These are phyloP conservation scores for Micrasema minimum DNA, from an alignment of 1,140 invertebrate genomes.

Conservation along the genomic window DNA sequence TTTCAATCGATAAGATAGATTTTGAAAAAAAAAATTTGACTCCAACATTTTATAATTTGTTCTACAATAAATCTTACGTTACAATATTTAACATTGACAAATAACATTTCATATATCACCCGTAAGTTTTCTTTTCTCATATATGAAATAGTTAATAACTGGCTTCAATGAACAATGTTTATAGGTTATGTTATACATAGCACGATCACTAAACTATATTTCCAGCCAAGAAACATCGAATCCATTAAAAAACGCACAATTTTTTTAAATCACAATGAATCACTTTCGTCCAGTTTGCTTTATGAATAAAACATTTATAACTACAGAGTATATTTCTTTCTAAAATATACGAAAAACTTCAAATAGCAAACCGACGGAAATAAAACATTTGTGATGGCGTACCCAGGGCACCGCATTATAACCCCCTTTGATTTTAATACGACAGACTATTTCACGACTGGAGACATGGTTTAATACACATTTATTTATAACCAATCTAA, in stretches of 20 bases:
- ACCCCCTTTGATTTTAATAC: constrained; percentile 6
- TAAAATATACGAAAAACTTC: constrained; percentile 19
- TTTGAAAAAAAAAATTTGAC: constrained; percentile 45
- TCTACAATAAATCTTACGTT: constrained; percentile 51
- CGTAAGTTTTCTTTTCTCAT: constrained; percentile 52
- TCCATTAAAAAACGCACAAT: neutral
- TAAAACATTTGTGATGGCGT: neutral
- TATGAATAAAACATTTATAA: constrained; percentile 10
- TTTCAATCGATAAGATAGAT: constrained; percentile 1
- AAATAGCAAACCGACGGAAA: constrained; percentile 2
- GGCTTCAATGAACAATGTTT: constrained; percentile 43
- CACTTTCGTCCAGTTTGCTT: neutral
- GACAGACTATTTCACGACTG: constrained; percentile 5
- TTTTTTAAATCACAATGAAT: too few relatives aligned
- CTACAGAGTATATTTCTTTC: constrained; percentile 14
- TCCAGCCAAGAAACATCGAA: constrained; percentile 1
- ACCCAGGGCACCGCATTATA: neutral
- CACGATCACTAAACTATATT: constrained; percentile 18
- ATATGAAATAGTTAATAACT: constrained; percentile 54
- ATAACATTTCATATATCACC: constrained; percentile 55
- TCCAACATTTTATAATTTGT: constrained; percentile 53
- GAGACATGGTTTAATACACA: neutral
- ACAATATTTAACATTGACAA: constrained; percentile 54
- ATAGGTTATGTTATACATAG: constrained; percentile 35
- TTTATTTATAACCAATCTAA: constrained; percentile 20